A percentile compares a stretch with the other conserved stretches of the same genome.
These are phyloP conservation scores for Chaitophorus viminalis DNA, from an alignment of 2,888 invertebrate species.

Conservation along the genomic window DNA sequence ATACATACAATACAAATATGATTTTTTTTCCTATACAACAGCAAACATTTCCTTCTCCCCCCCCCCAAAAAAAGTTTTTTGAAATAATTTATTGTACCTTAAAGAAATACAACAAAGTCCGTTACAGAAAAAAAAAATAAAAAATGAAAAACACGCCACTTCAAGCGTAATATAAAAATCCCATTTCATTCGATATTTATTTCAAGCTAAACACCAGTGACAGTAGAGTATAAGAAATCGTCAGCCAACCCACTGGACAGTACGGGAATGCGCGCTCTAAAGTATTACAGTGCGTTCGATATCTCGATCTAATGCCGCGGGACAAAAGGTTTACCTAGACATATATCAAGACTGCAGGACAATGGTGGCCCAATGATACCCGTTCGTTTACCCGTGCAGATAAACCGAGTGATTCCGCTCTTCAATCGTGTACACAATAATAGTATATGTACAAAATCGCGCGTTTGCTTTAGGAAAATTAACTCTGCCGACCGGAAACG, in stretches of 20 bases:
- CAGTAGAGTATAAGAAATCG: not conserved
- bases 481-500: not conserved
- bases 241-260: not conserved
- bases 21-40: not conserved
- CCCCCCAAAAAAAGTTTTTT: too few relatives aligned
- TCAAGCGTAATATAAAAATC: too few relatives aligned
- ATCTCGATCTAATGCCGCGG: not conserved
- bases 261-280: not conserved
- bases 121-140: too few relatives aligned
- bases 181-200: not conserved
- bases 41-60: too few relatives aligned
- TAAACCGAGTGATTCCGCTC: not conserved
- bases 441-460: not conserved
- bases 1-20: too few relatives aligned
- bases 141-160: too few relatives aligned
- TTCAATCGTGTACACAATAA: not conserved
- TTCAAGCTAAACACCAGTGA: not conserved
- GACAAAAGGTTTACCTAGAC: not conserved
- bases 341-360: not conserved
- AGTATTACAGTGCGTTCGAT: not conserved
- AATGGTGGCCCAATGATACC: not conserved
- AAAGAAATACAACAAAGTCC: not conserved
- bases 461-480: not conserved
- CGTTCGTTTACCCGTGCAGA: not conserved
- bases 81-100: too few relatives aligned